A percentile compares a stretch with the other conserved stretches of the same genome.
These are phyloP conservation scores for Iguana delicatissima DNA, from an alignment of 2,797 vertebrate species.

Conservation along the genomic window DNA sequence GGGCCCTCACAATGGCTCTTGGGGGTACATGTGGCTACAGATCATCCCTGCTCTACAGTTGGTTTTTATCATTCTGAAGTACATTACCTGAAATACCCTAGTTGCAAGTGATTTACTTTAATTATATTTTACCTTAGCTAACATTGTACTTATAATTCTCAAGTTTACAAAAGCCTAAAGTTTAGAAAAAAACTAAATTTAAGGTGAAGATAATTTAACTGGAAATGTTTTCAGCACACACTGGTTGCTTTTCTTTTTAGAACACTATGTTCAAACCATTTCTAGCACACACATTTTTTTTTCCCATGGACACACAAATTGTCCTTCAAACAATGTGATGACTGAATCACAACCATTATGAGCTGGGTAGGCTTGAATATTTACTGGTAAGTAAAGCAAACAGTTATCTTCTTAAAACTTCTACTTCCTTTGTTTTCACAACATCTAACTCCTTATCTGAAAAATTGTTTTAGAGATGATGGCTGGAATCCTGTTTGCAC, in stretches of 20 bases:
- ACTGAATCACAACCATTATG: neutral
- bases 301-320: neutral
- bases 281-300: neutral
- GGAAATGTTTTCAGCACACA: neutral
- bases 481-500: too few species aligned
- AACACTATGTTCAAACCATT: neutral
- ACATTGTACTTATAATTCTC: neutral
- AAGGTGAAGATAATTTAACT: too few species aligned
- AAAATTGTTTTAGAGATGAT: neutral
- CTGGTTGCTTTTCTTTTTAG: neutral
- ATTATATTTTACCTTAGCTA: neutral
- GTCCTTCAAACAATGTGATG: neutral
- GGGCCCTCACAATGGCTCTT: too few species aligned
- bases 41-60: too few species aligned
- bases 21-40: too few species aligned
- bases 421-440: neutral
- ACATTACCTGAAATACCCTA: too few species aligned
- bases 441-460: neutral
- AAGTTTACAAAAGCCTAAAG: neutral
- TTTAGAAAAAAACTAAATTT: neutral
- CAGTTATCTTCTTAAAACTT: neutral
- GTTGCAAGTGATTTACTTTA: too few species aligned
- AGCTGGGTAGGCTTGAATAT: neutral
- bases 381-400: neutral
- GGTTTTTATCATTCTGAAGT: too few species aligned